Evolutionary conservation across 2,113 vertebrate genomes (phyloP).

Genomic region (Anarrhichthys ocellatus): DNA sequence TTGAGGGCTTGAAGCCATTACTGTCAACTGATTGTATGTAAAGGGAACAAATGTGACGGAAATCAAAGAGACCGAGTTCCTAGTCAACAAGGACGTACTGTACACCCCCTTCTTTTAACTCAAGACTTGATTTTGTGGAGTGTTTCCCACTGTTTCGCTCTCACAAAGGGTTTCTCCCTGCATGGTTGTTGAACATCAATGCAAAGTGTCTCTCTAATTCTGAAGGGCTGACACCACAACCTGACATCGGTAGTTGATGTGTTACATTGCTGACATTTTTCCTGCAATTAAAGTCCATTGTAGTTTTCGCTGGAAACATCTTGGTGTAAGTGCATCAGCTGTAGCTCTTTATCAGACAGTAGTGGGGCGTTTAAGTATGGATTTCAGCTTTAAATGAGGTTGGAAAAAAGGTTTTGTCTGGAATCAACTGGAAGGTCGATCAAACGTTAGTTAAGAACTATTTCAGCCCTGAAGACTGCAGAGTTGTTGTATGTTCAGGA

Average conservation of each 20-base stretch:
- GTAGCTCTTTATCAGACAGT: not conserved
- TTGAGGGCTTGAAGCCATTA: not conserved
- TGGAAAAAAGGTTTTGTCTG: conserved; percentile 12
- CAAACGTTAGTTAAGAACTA: conserved; percentile 41
- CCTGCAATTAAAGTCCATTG: not conserved
- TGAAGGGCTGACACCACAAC: not conserved
- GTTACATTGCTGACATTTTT: not conserved
- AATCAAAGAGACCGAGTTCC: not conserved
- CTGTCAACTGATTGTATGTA: not conserved
- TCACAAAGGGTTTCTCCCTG: not conserved
- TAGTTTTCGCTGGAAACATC: not conserved
- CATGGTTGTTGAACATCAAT: not conserved
- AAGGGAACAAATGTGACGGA: not conserved
- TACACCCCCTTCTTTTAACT: not conserved
- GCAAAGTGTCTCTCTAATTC: not conserved
- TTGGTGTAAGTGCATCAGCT: too few species aligned
- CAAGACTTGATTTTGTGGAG: not conserved
- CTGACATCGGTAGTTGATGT: not conserved
- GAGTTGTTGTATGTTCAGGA: conserved; percentile 29
- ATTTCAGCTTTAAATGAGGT: conserved; percentile 30
- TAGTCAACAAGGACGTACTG: not conserved
- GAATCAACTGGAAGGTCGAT: conserved; percentile 44
- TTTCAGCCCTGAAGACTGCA: conserved; percentile 12
- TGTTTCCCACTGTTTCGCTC: not conserved
- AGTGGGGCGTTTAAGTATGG: not conserved